Percentiles rank a stretch among this genome's conserved stretches.
These are phyloP conservation scores for Meta bourneti DNA, from an alignment of 2,888 invertebrate species.

Conservation along the genomic window DNA sequence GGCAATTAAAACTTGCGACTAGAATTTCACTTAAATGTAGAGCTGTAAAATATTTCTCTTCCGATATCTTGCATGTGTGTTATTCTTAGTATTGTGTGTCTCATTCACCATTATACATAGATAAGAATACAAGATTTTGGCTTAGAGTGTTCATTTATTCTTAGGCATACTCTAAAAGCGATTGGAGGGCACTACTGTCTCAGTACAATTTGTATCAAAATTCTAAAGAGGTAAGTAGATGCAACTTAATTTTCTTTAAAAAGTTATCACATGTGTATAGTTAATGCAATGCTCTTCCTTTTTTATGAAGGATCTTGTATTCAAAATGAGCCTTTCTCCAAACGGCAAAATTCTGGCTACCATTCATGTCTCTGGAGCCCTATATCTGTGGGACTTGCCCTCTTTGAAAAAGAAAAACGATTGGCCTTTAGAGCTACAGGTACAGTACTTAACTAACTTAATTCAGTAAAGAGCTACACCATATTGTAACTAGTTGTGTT, in stretches of 20 bases:
- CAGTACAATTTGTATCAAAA: constrained; percentile 40
- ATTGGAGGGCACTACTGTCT: constrained; percentile 29
- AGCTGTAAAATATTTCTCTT: no score
- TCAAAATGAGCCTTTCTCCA: constrained; percentile 86
- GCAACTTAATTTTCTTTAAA: background rate
- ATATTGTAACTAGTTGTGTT: background rate
- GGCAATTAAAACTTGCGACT: no score
- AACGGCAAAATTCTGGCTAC: constrained; percentile 84
- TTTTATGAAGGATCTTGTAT: constrained; percentile 84
- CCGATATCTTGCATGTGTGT: no score
- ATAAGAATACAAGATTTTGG: no score
- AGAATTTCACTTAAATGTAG: no score
- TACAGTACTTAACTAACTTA: constrained; percentile 18
- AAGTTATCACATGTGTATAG: background rate
- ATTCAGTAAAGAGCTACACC: background rate
- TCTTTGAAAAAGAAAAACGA: constrained; percentile 82
- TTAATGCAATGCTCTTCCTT: background rate
- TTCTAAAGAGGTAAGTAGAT: constrained; percentile 43
- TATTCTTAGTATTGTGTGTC: no score
- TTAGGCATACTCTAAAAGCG: constrained; percentile 59
- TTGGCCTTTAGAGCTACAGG: constrained; percentile 79
- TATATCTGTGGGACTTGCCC: constrained; percentile 87
- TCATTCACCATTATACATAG: no score
- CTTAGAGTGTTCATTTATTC: background rate
- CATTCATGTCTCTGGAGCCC: constrained; percentile 86